phyloP scores from a whole-genome alignment of 2,797 vertebrate genomes.

The Chelonia mydas region DNA sequence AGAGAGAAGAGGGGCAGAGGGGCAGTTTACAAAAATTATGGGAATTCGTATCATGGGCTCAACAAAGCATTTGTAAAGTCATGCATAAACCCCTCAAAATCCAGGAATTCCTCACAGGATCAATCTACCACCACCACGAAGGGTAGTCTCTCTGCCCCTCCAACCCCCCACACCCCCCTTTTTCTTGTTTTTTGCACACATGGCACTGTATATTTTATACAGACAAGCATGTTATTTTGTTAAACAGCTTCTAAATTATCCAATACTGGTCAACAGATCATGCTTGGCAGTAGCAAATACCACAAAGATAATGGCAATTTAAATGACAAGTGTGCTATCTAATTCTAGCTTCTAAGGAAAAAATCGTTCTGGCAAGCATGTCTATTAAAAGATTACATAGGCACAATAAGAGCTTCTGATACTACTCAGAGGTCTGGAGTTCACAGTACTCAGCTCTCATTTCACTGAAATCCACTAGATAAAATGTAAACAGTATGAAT shows the following conservation, averaged over 20 bases:
- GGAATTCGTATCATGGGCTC: slow-evolving; percentile 49
- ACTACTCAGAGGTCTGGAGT: slow-evolving; percentile 50
- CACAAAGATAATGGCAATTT: slow-evolving; percentile 66
- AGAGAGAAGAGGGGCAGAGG: background rate
- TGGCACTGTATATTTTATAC: slow-evolving; percentile 32
- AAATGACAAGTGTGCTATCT: slow-evolving; percentile 62
- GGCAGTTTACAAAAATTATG: slow-evolving; percentile 18
- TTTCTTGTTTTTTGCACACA: background rate
- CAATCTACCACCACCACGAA: background rate
- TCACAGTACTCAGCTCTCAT: slow-evolving; percentile 54
- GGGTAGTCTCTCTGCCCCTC: background rate
- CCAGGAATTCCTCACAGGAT: slow-evolving; percentile 51
- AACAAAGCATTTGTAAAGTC: slow-evolving; percentile 35
- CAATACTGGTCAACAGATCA: slow-evolving; percentile 60
- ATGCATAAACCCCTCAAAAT: slow-evolving; percentile 50
- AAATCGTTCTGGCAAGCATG: slow-evolving; percentile 61
- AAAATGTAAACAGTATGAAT: background rate
- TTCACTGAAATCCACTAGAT: slow-evolving; percentile 39
- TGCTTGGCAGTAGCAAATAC: background rate
- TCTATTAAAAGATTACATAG: slow-evolving; percentile 70
- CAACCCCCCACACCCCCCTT: too few species aligned
- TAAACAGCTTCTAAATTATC: slow-evolving; percentile 74
- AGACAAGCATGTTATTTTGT: slow-evolving; percentile 56
- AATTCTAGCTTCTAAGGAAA: slow-evolving; percentile 53
- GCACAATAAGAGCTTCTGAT: slow-evolving; percentile 55